Base-by-base conservation (phyloP, 2,888 invertebrate genomes). In the Prenolepis imparis region DNA sequence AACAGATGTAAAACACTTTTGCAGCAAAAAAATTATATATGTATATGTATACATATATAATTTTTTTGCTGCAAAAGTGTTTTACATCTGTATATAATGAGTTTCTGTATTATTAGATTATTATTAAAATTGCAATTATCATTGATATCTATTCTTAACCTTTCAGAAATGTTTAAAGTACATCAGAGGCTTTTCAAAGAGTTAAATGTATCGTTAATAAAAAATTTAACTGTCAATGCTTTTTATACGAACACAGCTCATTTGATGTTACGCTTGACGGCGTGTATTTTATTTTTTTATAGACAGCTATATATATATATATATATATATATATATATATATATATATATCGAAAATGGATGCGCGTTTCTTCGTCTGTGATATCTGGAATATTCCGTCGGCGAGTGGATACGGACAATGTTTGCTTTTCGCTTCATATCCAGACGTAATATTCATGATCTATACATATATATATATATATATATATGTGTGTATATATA, bases 391-490 rank as follows among this genome's bases (percentile, higher is more conserved):
- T 75, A 55, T 77, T 59, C 32, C 11, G n/a, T 44, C 67, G 11
- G 28, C 44, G 57, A 68, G 41, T 32, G 32, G 21, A 6, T 59
- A 57, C 12, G 12, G 18, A 70, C 70, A 61, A 78, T 32, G 57
- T 78, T 68, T 57, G 63, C 57, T 44, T 55, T 15, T 18, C 28
- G 44, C 55, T 59, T 67, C 52, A 77, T 82, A 67, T 83, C 28
- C 48, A 59, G 36, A 21, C 44, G 21, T 72, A 70, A 52, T 68
- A 68, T 83, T 78, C 68, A 77, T 68, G 52, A n/a, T 72, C 44
- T 48, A 72, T 44, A 64, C 63, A 15, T n/a, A 32, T 55, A 41
- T 55, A 70, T 44, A 15, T 66, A 72, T 44, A 72, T 70, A 21
- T 24, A 32, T 52, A 72, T 55, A n/a, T n/a, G n/a, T n/a, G n/a